Base-by-base conservation (phyloP, 2,888 invertebrate genomes). In the Antitype chi region DNA sequence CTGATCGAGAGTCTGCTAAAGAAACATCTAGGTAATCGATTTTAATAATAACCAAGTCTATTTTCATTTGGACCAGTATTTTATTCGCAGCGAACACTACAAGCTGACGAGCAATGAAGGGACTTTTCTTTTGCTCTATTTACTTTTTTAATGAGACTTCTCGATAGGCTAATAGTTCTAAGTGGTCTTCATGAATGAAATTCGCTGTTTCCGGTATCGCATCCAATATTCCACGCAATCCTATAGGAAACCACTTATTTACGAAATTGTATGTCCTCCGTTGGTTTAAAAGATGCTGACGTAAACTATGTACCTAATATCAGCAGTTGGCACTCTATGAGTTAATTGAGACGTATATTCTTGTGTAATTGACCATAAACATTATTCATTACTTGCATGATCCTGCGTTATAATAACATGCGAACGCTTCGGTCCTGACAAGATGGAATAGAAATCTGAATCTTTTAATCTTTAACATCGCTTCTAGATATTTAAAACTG, bases 341-440 rank as follows among this genome's bases (percentile, higher is more conserved):
- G 68, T 79, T 63, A 28, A 82, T 77, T 68, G 25, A 68, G 64
- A 53, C 32, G 57, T 63, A 82, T 32, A 32, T 47, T 82, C 62
- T 68, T 81, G 43, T 63, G 23, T 49, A 38, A 80, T 62, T 52
- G 32, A 52, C 55, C 38, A 53, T 59, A 66, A 32, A 66, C 49
- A 59, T 60, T 25, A 72, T 72, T 66, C 2, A 64, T 68, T 60
- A 59, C 32, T 78, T 62, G 55, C 47, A 63, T 28, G 52, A 8
- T 59, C 38, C 49, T 69, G 53, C 47, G 38, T 47, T 70, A n/a
- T 53, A 55, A 55, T 71, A 49, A 52, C 20, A 23, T 78, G 43
- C 28, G 25, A 78, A 64, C 38, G 57, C 13, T 25, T 38, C 25
- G 55, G 9, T 38, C 43, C 20, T 59, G 49, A 23, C 38, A 49